These are phyloP conservation scores for Orthonychiurus folsomi DNA, from an alignment of 2,888 invertebrate genomes.

Conservation along the genomic window DNA sequence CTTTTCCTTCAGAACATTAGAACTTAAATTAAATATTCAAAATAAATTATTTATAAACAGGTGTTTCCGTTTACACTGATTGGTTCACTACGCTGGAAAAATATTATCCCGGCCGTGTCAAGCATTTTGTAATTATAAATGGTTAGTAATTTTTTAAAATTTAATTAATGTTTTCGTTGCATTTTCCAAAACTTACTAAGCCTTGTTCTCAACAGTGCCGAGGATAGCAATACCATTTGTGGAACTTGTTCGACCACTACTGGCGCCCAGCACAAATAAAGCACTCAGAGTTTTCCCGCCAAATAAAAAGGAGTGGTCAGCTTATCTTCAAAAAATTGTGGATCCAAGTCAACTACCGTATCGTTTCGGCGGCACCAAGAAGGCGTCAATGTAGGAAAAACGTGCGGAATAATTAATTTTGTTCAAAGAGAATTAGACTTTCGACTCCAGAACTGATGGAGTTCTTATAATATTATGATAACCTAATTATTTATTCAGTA, in stretches of 20 bases:
- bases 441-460: too few species aligned
- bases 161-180: not conserved
- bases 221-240: not conserved
- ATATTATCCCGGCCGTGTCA: not conserved
- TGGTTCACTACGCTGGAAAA: not conserved
- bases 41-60: too few species aligned
- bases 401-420: too few species aligned
- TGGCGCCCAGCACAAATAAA: not conserved
- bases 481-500: too few species aligned
- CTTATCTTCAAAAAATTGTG: not conserved
- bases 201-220: not conserved
- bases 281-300: not conserved
- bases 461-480: too few species aligned
- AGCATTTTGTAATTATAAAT: not conserved
- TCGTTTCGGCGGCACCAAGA: not conserved
- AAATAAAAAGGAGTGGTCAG: conserved; percentile 2
- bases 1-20: too few species aligned
- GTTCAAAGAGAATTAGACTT: too few species aligned
- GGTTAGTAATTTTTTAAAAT: not conserved
- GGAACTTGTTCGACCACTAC: conserved; percentile 2
- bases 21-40: too few species aligned
- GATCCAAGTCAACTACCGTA: not conserved
- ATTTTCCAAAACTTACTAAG: not conserved
- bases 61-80: not conserved
- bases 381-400: too few species aligned